phyloP scores from a whole-genome alignment of 2,797 vertebrate species.

The Clarias pachynema region DNA sequence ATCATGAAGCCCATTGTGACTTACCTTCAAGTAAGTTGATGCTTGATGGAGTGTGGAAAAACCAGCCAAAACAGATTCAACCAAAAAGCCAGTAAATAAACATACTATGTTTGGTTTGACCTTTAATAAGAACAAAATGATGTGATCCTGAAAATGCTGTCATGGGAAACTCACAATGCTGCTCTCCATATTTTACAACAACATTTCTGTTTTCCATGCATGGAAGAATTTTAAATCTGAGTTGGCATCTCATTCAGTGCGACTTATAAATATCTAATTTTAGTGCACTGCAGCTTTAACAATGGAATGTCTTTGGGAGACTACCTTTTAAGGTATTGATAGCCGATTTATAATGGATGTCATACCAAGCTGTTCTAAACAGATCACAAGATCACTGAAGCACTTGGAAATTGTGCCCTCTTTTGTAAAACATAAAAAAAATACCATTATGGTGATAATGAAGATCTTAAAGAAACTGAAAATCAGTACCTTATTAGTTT shows the following conservation, averaged over 20 bases:
- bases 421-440: background rate
- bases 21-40: constrained; percentile 8
- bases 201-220: constrained; percentile 9
- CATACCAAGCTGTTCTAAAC: background rate
- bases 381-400: background rate
- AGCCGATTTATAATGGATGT: background rate
- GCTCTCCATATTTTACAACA: constrained; percentile 8
- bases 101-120: constrained; percentile 22
- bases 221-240: background rate
- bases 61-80: constrained; percentile 31
- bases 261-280: background rate
- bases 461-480: background rate
- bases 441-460: background rate
- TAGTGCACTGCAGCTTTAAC: background rate
- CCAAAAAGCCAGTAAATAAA: constrained; percentile 31
- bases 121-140: background rate
- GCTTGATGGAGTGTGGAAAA: background rate
- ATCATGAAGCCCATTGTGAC: background rate
- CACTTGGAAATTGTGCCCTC: background rate
- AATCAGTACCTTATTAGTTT: background rate
- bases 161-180: constrained; percentile 2
- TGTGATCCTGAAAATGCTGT: constrained; percentile 18
- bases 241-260: background rate
- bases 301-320: background rate
- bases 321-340: constrained; percentile 9